phyloP scores from a whole-genome alignment of 2,888 invertebrate species.

The Chrysolina oricalcia region DNA sequence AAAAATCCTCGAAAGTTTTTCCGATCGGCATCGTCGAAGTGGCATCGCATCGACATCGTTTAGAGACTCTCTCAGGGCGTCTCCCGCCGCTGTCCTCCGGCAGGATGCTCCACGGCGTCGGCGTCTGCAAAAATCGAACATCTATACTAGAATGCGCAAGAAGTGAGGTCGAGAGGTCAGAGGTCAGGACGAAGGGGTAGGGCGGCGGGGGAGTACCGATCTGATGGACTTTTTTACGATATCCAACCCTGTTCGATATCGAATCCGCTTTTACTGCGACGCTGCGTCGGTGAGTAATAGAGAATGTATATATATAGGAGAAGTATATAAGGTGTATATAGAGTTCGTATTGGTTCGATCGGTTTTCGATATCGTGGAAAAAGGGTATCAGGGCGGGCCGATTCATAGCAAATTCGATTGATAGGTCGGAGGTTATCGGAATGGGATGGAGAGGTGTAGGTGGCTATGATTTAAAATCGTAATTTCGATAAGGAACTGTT shows the following conservation, averaged over 20 bases:
- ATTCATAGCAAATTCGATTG: constrained; percentile 43
- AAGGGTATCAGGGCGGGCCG: constrained; percentile 53
- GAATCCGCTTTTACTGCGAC: constrained; percentile 58
- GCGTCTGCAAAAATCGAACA: constrained; percentile 72
- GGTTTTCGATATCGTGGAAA: constrained; percentile 54
- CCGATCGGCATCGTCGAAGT: constrained; percentile 30
- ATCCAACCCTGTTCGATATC: constrained; percentile 68
- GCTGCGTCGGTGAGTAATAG: constrained; percentile 46
- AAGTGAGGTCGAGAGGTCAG: constrained; percentile 62
- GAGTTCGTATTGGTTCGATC: constrained; percentile 54
- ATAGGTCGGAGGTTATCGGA: constrained; percentile 50
- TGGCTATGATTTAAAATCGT: constrained; percentile 23
- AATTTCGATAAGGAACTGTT: not conserved
- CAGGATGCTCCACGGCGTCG: constrained; percentile 63
- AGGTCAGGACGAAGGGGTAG: constrained; percentile 54
- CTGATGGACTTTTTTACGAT: constrained; percentile 70
- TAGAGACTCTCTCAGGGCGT: constrained; percentile 52
- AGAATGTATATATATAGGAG: constrained; percentile 37
- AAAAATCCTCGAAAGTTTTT: constrained; percentile 19
- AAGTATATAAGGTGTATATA: constrained; percentile 46
- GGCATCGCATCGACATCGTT: constrained; percentile 46
- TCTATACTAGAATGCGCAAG: constrained; percentile 70
- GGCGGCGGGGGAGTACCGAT: constrained; percentile 58
- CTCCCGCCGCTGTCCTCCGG: constrained; percentile 48
- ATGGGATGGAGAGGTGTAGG: constrained; percentile 39